Base-by-base conservation (phyloP, 1,140 invertebrate species). In the Contarinia nasturtii region DNA sequence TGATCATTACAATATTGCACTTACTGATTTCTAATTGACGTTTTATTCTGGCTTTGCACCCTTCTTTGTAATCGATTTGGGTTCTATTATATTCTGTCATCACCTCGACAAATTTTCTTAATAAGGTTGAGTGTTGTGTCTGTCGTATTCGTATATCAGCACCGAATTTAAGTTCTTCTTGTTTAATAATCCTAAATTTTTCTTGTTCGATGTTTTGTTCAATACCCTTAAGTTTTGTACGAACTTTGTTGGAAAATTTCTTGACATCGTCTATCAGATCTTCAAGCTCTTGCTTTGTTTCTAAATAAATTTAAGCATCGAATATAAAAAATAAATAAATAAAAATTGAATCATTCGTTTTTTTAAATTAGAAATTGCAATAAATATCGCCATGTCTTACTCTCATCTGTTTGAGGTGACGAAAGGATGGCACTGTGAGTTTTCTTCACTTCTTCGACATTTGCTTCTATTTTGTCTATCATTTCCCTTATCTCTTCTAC, bases 1-100 rank as follows among this genome's bases (percentile, higher is more conserved):
- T 8, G 33, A 8, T 8, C 33, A 34, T 34, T 34, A 14, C 7
- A 34, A 34, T 14, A 34, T 11, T n/a, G 17, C 41, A 71, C 82
- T 79, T 73, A 91, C 87, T 97, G 64, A 98, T 98, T 76, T 98
- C 94, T 54, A 98, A 73, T 72, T 98, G 95, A 64, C 95, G 74
- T 68, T 97, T 90, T 84, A 98, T 98, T 70, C 94, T 80, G 50
- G 85, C 91, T 77, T 98, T 98, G 81, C 94, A 98, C 57, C 93
- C 72, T 67, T 98, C 92, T 67, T 94, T 77, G 73, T 98, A 98
- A 73, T 98, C 93, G 56, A 93, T 95, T 72, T 98, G 95, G 57
- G 92, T 97, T 61, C 90, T 82, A 74, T 98, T 98, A 71, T 98
- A 98, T 68, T 97, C 92, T 54, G 92, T 97, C 95, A 98, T 98